These are phyloP conservation scores for Allygus modestus DNA, from an alignment of 2,888 invertebrate species.

Conservation along the genomic window DNA sequence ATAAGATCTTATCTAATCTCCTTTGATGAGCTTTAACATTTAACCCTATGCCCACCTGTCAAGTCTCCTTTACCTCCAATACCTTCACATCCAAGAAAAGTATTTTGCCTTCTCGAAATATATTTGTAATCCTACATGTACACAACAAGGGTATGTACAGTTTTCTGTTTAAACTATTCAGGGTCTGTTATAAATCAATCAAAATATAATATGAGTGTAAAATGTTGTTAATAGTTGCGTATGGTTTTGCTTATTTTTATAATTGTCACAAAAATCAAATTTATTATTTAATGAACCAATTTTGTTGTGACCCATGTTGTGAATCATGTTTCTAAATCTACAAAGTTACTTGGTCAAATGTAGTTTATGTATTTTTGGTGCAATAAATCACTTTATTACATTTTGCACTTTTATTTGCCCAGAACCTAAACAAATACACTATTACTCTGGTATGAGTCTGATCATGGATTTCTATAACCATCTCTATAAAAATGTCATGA, in stretches of 20 bases:
- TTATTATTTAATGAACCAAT: conserved; percentile 42
- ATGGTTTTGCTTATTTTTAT: conserved; percentile 25
- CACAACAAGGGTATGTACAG: conserved; percentile 40
- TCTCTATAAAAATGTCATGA: no score
- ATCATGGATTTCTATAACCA: no score
- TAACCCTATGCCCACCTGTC: neutral
- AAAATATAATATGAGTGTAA: conserved; percentile 30
- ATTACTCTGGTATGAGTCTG: no score
- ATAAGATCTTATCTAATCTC: conserved; percentile 8
- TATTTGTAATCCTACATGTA: neutral
- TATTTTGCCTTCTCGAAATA: conserved; percentile 28
- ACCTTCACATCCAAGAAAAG: neutral
- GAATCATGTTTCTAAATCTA: conserved; percentile 61
- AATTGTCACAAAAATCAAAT: conserved; percentile 21
- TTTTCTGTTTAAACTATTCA: conserved; percentile 18
- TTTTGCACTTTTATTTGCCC: neutral
- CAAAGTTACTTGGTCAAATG: conserved; percentile 62
- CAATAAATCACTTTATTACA: conserved; percentile 57
- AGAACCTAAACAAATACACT: neutral
- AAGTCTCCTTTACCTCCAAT: neutral
- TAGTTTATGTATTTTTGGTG: conserved; percentile 65
- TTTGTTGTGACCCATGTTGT: conserved; percentile 55
- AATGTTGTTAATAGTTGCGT: conserved; percentile 7
- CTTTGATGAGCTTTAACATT: conserved; percentile 16
- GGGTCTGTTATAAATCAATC: conserved; percentile 21